Evolutionary conservation across 1,140 invertebrate genomes (phyloP).

Genomic region (Oreohelix idahoensis): DNA sequence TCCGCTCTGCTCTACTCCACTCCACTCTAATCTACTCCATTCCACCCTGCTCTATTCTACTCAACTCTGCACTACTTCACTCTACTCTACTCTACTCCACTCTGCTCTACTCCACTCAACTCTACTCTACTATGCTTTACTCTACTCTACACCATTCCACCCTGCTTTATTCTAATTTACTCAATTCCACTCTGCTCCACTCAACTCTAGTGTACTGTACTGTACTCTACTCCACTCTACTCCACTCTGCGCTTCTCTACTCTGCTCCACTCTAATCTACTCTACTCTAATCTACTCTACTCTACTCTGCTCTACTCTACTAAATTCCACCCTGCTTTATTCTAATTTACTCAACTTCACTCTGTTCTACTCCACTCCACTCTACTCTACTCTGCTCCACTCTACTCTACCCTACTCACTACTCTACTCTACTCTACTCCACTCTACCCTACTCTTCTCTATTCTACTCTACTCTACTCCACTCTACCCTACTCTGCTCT

Average conservation of each 20-base stretch:
- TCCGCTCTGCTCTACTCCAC: constrained; percentile 11
- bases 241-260: constrained; percentile 28
- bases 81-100: constrained; percentile 26
- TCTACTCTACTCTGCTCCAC: constrained; percentile 12
- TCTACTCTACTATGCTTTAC: constrained; percentile 27
- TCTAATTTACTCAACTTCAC: constrained; percentile 2
- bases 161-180: constrained; percentile 6
- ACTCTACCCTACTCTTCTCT: background rate
- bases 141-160: background rate
- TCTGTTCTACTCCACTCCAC: background rate
- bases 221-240: constrained; percentile 39
- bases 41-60: constrained; percentile 23
- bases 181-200: constrained; percentile 26
- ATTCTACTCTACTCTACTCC: background rate
- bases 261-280: no score
- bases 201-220: background rate
- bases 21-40: no score
- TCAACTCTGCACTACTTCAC: constrained; percentile 19
- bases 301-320: constrained; percentile 8
- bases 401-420: background rate
- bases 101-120: constrained; percentile 22
- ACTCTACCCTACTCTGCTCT: background rate
- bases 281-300: no score
- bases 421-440: background rate
- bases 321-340: constrained; percentile 8